A percentile compares a stretch with the other conserved stretches of the same genome.
Conservation (phyloP, 2,113 vertebrate species). For the Herpailurus yagouaroundi region DNA sequence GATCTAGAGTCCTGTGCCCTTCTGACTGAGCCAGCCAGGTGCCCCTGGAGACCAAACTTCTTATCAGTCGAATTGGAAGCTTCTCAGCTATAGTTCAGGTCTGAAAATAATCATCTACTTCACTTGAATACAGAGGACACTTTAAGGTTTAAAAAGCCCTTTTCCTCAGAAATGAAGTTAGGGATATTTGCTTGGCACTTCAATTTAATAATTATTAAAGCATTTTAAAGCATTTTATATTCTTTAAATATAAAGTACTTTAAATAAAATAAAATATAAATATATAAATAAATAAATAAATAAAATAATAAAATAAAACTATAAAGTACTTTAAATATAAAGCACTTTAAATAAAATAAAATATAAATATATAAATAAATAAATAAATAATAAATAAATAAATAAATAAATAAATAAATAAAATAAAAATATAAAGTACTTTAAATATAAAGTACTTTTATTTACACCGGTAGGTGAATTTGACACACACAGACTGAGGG, state of each 20-base stretch:
- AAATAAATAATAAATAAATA: too few relatives aligned
- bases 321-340: too few relatives aligned
- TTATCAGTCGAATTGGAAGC: background rate
- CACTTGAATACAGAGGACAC: background rate
- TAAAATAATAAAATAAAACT: too few relatives aligned
- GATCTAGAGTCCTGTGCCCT: too few relatives aligned
- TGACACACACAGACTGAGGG: background rate
- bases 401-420: too few relatives aligned
- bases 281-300: too few relatives aligned
- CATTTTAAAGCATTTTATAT: background rate
- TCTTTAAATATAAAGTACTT: background rate
- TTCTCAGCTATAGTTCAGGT: background rate
- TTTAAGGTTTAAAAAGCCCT: constrained; percentile 22
- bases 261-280: too few relatives aligned
- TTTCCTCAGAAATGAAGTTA: background rate
- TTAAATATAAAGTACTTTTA: background rate
- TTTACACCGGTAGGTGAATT: constrained; percentile 1
- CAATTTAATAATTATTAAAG: background rate
- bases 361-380: too few relatives aligned
- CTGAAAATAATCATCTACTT: background rate
- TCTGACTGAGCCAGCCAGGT: too few relatives aligned
- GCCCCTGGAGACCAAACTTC: background rate
- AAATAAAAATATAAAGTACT: background rate
- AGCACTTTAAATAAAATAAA: too few relatives aligned
- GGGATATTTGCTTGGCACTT: background rate